Percentiles rank a stretch among this genome's conserved stretches.
These are phyloP conservation scores for Thymelicus sylvestris DNA, from an alignment of 2,888 invertebrate species.

Conservation along the genomic window DNA sequence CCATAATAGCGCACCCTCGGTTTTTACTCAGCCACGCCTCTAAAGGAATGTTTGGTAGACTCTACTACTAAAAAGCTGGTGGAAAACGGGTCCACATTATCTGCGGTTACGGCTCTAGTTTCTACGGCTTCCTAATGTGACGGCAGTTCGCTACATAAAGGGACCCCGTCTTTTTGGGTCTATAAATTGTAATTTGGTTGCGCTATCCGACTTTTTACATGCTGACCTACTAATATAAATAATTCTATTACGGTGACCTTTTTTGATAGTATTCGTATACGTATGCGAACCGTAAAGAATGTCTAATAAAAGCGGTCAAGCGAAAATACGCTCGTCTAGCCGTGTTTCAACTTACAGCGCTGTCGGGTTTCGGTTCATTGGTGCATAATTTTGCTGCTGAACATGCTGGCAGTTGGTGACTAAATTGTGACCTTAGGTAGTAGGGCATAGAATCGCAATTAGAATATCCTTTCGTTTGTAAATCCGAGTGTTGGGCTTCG, in stretches of 20 bases:
- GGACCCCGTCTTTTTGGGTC: conserved; percentile 10
- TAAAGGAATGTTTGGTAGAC: conserved; percentile 1
- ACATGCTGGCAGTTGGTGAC: background rate
- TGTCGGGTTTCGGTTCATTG: conserved; percentile 29
- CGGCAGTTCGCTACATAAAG: conserved; percentile 5
- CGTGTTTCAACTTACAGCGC: conserved; percentile 21
- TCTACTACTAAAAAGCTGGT: background rate
- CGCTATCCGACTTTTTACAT: conserved; percentile 2
- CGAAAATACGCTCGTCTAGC: conserved; percentile 23
- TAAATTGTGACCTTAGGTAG: conserved; percentile 11
- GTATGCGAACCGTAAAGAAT: conserved; percentile 21
- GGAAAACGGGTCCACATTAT: conserved; percentile 5
- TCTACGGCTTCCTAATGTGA: conserved; percentile 7
- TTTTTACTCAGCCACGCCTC: conserved; percentile 5
- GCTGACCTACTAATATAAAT: conserved; percentile 21
- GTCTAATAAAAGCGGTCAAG: conserved; percentile 17
- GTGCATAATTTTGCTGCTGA: conserved; percentile 28
- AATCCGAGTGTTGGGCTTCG: conserved; percentile 18
- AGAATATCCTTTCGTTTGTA: background rate
- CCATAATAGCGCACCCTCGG: conserved; percentile 10
- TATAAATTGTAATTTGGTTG: conserved; percentile 27
- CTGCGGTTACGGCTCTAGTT: conserved; percentile 5
- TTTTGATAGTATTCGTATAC: conserved; percentile 12
- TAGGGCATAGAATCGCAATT: conserved; percentile 6
- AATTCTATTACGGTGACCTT: conserved; percentile 10